Percentiles rank a stretch among this genome's conserved stretches.
Evolutionary conservation across 2,797 vertebrate genomes (phyloP).

Genomic region (Gila robusta): DNA sequence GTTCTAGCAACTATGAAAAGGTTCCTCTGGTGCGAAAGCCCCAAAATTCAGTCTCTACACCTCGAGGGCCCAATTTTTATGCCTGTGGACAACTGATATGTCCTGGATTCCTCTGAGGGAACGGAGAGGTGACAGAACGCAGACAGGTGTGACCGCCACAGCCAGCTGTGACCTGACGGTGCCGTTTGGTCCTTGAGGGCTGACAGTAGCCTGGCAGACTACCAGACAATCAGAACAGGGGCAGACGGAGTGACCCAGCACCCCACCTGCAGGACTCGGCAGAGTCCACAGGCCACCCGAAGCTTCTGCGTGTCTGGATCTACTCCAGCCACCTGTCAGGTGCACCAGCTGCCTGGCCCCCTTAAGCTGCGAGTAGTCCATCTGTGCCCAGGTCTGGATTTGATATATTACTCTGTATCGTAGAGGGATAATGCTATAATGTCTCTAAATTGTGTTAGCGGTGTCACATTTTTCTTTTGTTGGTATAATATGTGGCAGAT

Average conservation of each 20-base stretch:
- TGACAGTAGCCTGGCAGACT: conserved; percentile 73
- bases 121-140: conserved; percentile 62
- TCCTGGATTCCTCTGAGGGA: conserved; percentile 25
- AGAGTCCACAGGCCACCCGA: conserved; percentile 50
- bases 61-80: conserved; percentile 44
- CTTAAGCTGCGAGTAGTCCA: conserved; percentile 54
- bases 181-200: conserved; percentile 70
- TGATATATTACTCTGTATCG: conserved; percentile 59
- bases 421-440: conserved; percentile 51
- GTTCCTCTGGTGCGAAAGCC: no score
- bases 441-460: conserved; percentile 41
- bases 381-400: conserved; percentile 56
- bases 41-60: not conserved
- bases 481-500: not conserved
- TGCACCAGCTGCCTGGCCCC: conserved; percentile 72
- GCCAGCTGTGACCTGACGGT: conserved; percentile 76
- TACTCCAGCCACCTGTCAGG: conserved; percentile 70
- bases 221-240: conserved; percentile 66
- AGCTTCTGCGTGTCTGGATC: conserved; percentile 65
- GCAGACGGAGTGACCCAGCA: conserved; percentile 62
- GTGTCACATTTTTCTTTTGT: conserved; percentile 44
- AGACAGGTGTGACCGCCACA: conserved; percentile 78
- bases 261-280: conserved; percentile 45
- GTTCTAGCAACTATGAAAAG: no score
- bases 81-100: conserved; percentile 34